Base-by-base conservation (phyloP, 2,797 vertebrate genomes). In the Iguana delicatissima region DNA sequence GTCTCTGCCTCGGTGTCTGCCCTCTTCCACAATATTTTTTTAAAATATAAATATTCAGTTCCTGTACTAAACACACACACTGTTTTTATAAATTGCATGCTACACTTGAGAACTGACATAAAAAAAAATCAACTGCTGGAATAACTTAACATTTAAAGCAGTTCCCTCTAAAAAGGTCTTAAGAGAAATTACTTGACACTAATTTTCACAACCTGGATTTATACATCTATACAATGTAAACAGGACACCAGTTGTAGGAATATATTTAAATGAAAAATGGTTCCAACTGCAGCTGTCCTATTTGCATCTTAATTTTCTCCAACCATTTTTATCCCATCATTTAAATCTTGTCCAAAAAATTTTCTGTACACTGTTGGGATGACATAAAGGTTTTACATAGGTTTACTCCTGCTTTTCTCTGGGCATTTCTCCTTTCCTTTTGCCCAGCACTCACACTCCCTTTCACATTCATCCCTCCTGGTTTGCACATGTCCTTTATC, bases 111-210 rank as follows among this genome's bases (percentile, higher is more conserved):
- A 95, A 92, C 86, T 89, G 93, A 95, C 95, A 91, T 93, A 96
- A 93, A 95, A 46, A 42, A 95, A 95, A 94, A 91, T 95, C 94
- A 96, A 94, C 95, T 95, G 94, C 92, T 93, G 94, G 93, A 94
- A 95, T 95, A 94, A 93, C 90, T 94, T 93, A 94, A 93, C 89
- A 92, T 94, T 96, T 94, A 94, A 83, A 62, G 93, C 93, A 96
- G 86, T 89, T 95, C 94, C 89, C 87, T 94, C 91, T 94, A 89
- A 22, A 90, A 80, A 89, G 90, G 86, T 90, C 90, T 84, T 79
- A 90, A 88, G 89, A 93, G 92, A 95, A 92, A 92, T 82, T 29
- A 91, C 86, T 92, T 83, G 86, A 80, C 84, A 91, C 90, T 92
- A 95, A 86, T 94, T 95, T 94, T 95, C 90, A 94, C 86, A 92